Base-by-base conservation (phyloP, 2,797 vertebrate genomes). In the Crypturellus tataupa region DNA sequence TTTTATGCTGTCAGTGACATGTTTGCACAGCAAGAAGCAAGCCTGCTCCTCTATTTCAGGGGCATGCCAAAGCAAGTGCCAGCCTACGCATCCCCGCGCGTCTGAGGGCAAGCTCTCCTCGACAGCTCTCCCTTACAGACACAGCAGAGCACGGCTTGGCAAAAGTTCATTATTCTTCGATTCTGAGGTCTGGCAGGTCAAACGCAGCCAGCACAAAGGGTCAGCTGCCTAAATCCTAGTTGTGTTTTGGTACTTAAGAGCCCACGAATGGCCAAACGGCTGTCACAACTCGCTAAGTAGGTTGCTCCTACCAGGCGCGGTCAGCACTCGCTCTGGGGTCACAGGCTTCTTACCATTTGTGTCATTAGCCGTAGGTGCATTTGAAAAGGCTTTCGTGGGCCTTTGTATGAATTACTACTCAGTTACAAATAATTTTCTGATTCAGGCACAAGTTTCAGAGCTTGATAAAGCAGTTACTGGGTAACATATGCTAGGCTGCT, bases 11-110 rank as follows among this genome's bases (percentile, higher is more conserved):
- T 79, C 92, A 71, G 71, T 96, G 80, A 88, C 94, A 89, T 94
- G 96, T 97, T 95, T 96, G 89, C 90, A 77, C 87, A 97, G 93
- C 87, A 94, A 95, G 80, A 84, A 83, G 95, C 94, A 96, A 93
- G 93, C 46, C 87, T 94, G 85, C 64, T 92, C 84, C 63, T 89
- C 83, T 35, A 90, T 96, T 97, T 71, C 78, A 94, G 82, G 39
- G 86, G 69, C 91, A 96, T 91, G 89, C 92, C 93, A 93, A 93
- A 92, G 94, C 93, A 94, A 94, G 94, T 71, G 94, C 91, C 86
- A 96, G 70, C 90, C 85, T 76, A 89, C 77, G 91, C 73, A 71
- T n/a, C n/a, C 62, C 84, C 55, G 35, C 64, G 73, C 20, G 83
- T 55, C 42, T 37, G 73, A 65, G 68, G 78, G 85, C 77, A 94